Percentiles rank a stretch among this genome's conserved stretches.
phyloP scores from a whole-genome alignment of 2,797 vertebrate species.

The Enteromius mattozi region DNA sequence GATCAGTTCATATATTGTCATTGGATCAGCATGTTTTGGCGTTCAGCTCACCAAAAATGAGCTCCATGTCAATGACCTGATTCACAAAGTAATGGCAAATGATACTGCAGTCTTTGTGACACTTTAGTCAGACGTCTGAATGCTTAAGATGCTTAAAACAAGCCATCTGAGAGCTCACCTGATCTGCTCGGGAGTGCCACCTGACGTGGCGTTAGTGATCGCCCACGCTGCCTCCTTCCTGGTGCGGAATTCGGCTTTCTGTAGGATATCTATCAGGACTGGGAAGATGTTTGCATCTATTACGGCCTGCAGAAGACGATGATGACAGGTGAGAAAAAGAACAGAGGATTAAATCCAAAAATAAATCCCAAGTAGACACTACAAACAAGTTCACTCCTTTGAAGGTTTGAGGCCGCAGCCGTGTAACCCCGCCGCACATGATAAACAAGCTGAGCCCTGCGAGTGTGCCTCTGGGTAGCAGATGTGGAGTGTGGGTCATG shows the following conservation, averaged over 20 bases:
- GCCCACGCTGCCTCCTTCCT: slow-evolving; percentile 98
- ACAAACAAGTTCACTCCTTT: not conserved
- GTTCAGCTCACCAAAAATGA: not conserved
- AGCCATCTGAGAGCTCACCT: slow-evolving; percentile 73
- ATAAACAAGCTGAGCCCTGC: slow-evolving; percentile 24
- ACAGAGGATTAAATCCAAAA: slow-evolving; percentile 4
- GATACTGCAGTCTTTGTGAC: not conserved
- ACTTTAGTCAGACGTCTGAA: not conserved
- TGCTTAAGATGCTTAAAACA: not conserved
- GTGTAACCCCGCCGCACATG: slow-evolving; percentile 1
- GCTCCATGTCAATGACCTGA: not conserved
- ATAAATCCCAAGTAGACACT: not conserved
- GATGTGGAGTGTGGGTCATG: not conserved
- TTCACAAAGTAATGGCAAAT: not conserved
- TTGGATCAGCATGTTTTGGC: not conserved
- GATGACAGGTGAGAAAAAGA: not conserved
- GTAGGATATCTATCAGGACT: slow-evolving; percentile 95
- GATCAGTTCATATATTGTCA: too few relatives aligned
- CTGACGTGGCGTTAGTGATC: slow-evolving; percentile 97
- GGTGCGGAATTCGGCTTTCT: slow-evolving; percentile 97
- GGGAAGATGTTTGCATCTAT: slow-evolving; percentile 98
- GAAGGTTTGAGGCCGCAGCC: not conserved
- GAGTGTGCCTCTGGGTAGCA: not conserved
- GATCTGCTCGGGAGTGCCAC: slow-evolving; percentile 95
- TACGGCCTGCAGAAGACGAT: slow-evolving; percentile 81